Evolutionary conservation across 1,140 invertebrate species (phyloP).

Genomic region (Musca vetustissima): DNA sequence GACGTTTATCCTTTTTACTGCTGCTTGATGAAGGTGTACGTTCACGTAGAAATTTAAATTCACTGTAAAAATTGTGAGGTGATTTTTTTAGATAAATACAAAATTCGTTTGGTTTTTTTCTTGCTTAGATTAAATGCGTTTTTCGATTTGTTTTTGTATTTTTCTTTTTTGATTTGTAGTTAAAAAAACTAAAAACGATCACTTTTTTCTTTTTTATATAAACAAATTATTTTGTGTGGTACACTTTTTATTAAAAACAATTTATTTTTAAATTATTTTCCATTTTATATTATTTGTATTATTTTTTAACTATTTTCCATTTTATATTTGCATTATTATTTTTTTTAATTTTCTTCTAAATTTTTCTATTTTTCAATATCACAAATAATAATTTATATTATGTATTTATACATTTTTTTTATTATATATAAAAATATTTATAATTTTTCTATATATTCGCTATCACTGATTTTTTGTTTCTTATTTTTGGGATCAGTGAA

Average conservation of each 20-base stretch:
- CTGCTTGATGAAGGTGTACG: background rate
- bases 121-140: too few species aligned
- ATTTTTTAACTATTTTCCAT: background rate
- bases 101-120: too few species aligned
- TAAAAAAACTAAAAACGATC: too few species aligned
- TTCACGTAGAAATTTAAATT: slow-evolving; percentile 19
- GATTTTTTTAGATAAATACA: too few species aligned
- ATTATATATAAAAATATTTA: background rate
- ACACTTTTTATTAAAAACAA: too few species aligned
- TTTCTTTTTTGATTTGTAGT: too few species aligned
- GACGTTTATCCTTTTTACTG: slow-evolving; percentile 5
- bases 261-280: background rate
- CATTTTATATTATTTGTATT: background rate
- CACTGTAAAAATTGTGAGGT: background rate
- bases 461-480: slow-evolving; percentile 2
- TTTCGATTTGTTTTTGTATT: too few species aligned
- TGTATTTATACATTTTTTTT: background rate
- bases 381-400: background rate
- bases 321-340: background rate
- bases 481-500: too few species aligned
- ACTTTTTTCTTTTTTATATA: too few species aligned
- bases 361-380: slow-evolving; percentile 1
- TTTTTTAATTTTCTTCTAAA: background rate
- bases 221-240: too few species aligned
- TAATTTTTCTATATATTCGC: slow-evolving; percentile 19